Conservation (phyloP, 1,140 invertebrate species). For the Temnothorax nylanderi region DNA sequence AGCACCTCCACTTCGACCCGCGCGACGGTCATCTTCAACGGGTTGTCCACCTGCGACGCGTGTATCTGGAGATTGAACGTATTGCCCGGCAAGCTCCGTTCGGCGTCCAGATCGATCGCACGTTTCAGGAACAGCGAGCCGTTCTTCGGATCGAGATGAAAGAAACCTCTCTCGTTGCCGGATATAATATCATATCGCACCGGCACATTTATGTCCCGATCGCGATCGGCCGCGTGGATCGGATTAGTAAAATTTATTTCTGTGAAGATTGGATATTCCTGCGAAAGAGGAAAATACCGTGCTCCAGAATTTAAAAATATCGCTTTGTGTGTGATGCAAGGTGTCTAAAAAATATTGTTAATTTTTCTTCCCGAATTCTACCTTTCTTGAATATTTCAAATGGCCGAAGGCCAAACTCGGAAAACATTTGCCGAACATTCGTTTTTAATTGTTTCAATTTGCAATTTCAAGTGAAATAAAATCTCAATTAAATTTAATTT, state of each 20-base stretch:
- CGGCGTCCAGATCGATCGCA: constrained; percentile 92
- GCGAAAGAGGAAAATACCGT: constrained; percentile 29
- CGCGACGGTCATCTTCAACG: constrained; percentile 90
- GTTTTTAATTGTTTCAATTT: neutral
- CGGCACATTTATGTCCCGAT: constrained; percentile 89
- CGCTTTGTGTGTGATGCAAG: too few relatives aligned
- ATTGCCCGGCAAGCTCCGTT: constrained; percentile 89
- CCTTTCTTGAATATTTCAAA: neutral
- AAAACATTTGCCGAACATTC: neutral
- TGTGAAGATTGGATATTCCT: constrained; percentile 89
- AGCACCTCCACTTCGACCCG: constrained; percentile 92
- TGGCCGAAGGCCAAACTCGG: neutral
- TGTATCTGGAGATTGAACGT: constrained; percentile 92
- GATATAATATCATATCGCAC: constrained; percentile 91
- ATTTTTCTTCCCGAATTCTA: neutral
- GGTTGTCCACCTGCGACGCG: constrained; percentile 91
- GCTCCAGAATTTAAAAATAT: neutral
- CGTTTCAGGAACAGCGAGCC: constrained; percentile 91
- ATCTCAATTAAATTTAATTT: neutral
- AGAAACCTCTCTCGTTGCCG: constrained; percentile 91
- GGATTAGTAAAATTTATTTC: constrained; percentile 89
- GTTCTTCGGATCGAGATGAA: constrained; percentile 90
- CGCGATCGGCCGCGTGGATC: constrained; percentile 92
- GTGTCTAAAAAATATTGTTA: neutral
- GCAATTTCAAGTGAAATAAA: neutral